Evolutionary conservation across 2,888 invertebrate species (phyloP), one percentile per base, ranked within the genome.

Genomic region (Unio pictorum): DNA sequence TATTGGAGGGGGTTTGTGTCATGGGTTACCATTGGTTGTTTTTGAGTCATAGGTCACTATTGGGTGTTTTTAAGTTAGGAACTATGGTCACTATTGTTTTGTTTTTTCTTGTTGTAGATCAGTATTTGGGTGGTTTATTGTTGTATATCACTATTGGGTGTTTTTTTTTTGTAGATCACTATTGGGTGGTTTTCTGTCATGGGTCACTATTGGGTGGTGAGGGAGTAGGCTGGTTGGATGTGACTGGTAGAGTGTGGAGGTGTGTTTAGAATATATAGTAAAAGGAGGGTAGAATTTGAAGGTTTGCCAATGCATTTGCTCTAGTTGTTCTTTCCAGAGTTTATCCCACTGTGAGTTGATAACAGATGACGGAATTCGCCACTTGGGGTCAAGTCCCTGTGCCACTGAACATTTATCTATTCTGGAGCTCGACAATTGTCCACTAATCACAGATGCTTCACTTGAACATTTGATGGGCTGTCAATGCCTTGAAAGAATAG

Each of bases 301-400:
- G 1, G 8, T 20, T n/a, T 18, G 58, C 57, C 17, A 17, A 26
- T 45, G 45, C 55, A 20, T 56, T 45, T 20, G 56, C 8, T 57
- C 59, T 67, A n/a, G 30, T 55, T 64, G 60, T 18, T 34, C 56
- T 80, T 90, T 90, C 0, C 92, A 99, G 98, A 98, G 96, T 84
- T 92, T 99, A 74, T 99, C 99, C 5, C 99, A 99, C 90, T 99
- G 99, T 91, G 99, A 99, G 91, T 91, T 98, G 84, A 97, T 99
- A 86, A 99, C 99, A 26, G 99, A 99, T 90, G 98, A 97, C 90
- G 99, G 99, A 20, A 98, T 99, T 84, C 93, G 96, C 75, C 97
- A 98, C 90, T 91, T 99, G 79, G 96, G 97, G 1, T 93, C 95
- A 90, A 96, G 97, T 59, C 95, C 96, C 1, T 98, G 97, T 90